phyloP scores from a whole-genome alignment of 1,140 invertebrate species.

The Drosophila sp. region DNA sequence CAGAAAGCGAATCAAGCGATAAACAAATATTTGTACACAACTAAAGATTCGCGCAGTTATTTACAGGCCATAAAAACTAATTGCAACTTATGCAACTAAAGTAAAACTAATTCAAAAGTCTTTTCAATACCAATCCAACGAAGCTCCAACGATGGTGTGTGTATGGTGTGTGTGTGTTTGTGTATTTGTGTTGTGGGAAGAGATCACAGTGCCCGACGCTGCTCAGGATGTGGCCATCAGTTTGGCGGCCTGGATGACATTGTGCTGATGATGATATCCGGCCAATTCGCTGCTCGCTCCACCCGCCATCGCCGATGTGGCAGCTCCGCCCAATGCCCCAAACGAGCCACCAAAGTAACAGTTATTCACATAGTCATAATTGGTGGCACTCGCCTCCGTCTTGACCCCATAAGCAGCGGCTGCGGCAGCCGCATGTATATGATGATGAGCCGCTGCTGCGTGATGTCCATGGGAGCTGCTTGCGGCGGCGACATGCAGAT shows the following conservation, averaged over 20 bases:
- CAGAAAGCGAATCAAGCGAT: slow-evolving; percentile 44
- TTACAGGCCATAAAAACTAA: slow-evolving; percentile 55
- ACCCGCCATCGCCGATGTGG: slow-evolving; percentile 68
- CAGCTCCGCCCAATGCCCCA: slow-evolving; percentile 62
- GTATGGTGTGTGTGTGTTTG: slow-evolving; percentile 28
- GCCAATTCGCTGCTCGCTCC: slow-evolving; percentile 85
- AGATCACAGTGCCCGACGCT: slow-evolving; percentile 58
- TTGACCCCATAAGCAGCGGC: slow-evolving; percentile 77
- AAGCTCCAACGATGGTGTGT: slow-evolving; percentile 33
- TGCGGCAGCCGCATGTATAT: slow-evolving; percentile 65
- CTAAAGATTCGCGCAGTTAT: slow-evolving; percentile 54
- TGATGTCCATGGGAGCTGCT: slow-evolving; percentile 65
- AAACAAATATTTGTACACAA: slow-evolving; percentile 69
- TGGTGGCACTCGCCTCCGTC: slow-evolving; percentile 77
- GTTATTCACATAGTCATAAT: slow-evolving; percentile 84
- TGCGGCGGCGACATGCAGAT: slow-evolving; percentile 62
- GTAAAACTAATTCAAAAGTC: slow-evolving; percentile 68
- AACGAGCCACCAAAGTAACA: slow-evolving; percentile 81
- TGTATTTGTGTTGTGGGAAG: slow-evolving; percentile 28
- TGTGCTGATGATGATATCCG: slow-evolving; percentile 91
- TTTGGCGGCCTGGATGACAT: slow-evolving; percentile 91
- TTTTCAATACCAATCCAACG: slow-evolving; percentile 69
- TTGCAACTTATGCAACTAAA: slow-evolving; percentile 34
- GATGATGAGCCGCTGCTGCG: slow-evolving; percentile 80
- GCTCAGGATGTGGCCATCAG: slow-evolving; percentile 91